phyloP scores from a whole-genome alignment of 1,140 invertebrate species.

The Hesperophylax magnus region DNA sequence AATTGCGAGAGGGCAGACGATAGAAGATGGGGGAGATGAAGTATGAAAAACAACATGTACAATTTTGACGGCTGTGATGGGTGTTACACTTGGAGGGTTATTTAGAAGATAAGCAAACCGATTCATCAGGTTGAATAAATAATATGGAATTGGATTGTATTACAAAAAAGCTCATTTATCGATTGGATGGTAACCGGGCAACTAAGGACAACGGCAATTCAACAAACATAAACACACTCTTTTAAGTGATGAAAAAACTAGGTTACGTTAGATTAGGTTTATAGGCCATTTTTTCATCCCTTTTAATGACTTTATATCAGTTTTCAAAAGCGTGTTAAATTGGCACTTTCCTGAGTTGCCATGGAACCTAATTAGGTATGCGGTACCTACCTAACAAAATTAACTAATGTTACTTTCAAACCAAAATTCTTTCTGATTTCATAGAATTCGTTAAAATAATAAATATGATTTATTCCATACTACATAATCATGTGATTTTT shows the following conservation, averaged over 20 bases:
- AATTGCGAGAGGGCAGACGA: conserved; percentile 42
- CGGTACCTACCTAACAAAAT: background rate
- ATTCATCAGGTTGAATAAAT: background rate
- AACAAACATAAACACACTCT: no score
- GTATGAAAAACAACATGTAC: conserved; percentile 10
- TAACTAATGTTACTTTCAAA: background rate
- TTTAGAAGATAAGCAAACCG: background rate
- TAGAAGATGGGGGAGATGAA: conserved; percentile 5
- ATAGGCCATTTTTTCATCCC: no score
- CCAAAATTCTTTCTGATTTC: background rate
- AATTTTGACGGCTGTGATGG: conserved; percentile 27
- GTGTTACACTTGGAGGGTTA: conserved; percentile 14
- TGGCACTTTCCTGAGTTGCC: no score
- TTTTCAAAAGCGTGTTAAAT: no score
- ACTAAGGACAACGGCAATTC: no score
- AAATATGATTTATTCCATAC: no score
- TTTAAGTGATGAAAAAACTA: no score
- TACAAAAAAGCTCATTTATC: background rate
- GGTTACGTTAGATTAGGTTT: no score
- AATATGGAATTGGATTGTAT: background rate
- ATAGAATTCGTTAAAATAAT: background rate
- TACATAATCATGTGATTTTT: no score
- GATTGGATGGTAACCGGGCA: background rate
- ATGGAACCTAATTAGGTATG: no score
- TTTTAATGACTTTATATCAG: no score